These are phyloP conservation scores for Salvator merianae DNA, from an alignment of 2,113 vertebrate genomes.

Conservation along the genomic window DNA sequence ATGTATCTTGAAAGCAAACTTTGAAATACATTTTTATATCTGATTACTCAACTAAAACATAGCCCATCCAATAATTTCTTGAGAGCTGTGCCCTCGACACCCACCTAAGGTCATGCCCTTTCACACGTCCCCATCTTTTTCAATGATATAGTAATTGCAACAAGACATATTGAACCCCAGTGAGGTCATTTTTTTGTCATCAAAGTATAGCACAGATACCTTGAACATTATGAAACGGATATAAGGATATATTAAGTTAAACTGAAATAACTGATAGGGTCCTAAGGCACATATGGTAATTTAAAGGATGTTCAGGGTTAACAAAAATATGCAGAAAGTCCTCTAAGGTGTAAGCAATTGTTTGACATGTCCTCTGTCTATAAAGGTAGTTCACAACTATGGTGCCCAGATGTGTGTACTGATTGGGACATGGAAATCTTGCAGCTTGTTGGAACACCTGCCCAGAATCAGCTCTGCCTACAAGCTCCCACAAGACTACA, in stretches of 20 bases:
- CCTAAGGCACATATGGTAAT: not conserved
- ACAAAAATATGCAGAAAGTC: not conserved
- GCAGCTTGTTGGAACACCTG: no score
- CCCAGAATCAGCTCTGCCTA: no score
- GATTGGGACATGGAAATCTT: no score
- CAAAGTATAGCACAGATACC: conserved; percentile 38
- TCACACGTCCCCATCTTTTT: conserved; percentile 40
- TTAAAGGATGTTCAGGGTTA: conserved; percentile 15
- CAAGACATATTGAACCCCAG: not conserved
- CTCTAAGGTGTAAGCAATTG: not conserved
- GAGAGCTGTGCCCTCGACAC: conserved; percentile 9
- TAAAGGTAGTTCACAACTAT: not conserved
- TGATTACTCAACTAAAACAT: conserved; percentile 60
- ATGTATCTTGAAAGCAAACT: conserved; percentile 28
- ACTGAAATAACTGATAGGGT: not conserved
- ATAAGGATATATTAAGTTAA: not conserved
- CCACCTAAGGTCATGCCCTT: conserved; percentile 17
- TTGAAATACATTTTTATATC: conserved; percentile 48
- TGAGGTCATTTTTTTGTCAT: conserved; percentile 38
- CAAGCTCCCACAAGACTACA: no score
- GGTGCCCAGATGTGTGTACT: not conserved
- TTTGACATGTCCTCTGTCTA: not conserved
- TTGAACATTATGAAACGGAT: no score
- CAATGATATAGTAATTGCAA: conserved; percentile 31
- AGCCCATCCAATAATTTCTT: conserved; percentile 57